phyloP scores from a whole-genome alignment of 2,888 invertebrate genomes.

The Amiota mariae region DNA sequence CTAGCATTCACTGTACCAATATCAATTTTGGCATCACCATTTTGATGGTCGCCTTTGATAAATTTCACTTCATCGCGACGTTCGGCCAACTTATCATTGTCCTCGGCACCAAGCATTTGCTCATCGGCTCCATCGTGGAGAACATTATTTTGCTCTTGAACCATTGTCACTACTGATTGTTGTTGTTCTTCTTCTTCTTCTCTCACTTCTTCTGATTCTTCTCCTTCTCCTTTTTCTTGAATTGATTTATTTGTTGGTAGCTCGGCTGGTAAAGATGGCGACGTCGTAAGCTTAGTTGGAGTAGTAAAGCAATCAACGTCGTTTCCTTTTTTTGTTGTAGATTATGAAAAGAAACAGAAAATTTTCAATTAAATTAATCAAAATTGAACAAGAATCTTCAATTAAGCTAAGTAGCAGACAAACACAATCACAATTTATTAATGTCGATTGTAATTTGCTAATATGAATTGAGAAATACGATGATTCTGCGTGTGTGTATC shows the following conservation, averaged over 20 bases:
- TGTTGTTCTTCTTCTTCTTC: neutral
- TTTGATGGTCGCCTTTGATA: constrained; percentile 81
- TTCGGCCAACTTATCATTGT: constrained; percentile 77
- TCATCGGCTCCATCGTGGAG: constrained; percentile 81
- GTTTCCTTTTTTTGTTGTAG: too few relatives aligned
- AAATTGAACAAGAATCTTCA: too few relatives aligned
- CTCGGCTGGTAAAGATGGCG: constrained; percentile 50
- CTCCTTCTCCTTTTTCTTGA: too few relatives aligned
- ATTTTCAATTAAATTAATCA: too few relatives aligned
- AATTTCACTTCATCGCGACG: constrained; percentile 84
- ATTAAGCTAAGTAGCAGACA: too few relatives aligned
- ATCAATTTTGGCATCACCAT: constrained; percentile 92
- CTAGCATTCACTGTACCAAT: constrained; percentile 78
- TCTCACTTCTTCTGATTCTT: too few relatives aligned
- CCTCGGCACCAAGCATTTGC: constrained; percentile 78
- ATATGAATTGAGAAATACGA: too few relatives aligned
- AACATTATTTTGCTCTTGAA: constrained; percentile 73
- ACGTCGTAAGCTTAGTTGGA: constrained; percentile 35
- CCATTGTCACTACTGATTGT: constrained; percentile 59
- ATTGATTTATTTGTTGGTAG: too few relatives aligned
- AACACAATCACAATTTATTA: too few relatives aligned
- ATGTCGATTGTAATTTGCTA: too few relatives aligned
- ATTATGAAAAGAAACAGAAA: too few relatives aligned
- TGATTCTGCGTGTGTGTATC: too few relatives aligned
- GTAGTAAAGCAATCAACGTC: constrained; percentile 19